These are phyloP conservation scores for Gambusia holbrooki DNA, from an alignment of 2,113 vertebrate genomes.

Conservation along the genomic window DNA sequence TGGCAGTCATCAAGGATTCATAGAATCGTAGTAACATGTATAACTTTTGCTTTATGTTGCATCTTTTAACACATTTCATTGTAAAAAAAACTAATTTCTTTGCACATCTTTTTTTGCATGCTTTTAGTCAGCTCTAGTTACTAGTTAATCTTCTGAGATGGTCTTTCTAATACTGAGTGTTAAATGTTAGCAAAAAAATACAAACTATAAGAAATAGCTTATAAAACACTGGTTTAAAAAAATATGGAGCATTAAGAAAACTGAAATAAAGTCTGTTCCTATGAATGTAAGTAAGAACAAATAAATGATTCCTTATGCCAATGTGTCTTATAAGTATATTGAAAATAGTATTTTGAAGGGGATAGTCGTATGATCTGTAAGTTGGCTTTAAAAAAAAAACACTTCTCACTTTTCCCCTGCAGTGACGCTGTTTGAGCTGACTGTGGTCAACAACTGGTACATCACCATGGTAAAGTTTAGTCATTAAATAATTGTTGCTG, in stretches of 20 bases:
- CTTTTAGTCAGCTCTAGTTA: not conserved
- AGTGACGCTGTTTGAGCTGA: slow-evolving; percentile 98
- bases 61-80: not conserved
- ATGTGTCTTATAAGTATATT: not conserved
- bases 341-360: not conserved
- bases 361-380: not conserved
- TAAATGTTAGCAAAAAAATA: not conserved
- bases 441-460: slow-evolving; percentile 99
- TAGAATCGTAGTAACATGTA: no score
- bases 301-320: not conserved
- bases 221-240: not conserved
- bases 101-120: not conserved
- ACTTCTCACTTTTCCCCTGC: slow-evolving; percentile 17
- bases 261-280: not conserved
- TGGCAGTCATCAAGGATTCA: no score
- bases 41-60: no score
- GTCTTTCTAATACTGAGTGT: not conserved
- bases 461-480: slow-evolving; percentile 92
- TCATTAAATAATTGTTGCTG: not conserved
- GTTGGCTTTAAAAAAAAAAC: no score
- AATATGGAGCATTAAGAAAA: not conserved
- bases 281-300: not conserved
- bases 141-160: not conserved
- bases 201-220: not conserved
- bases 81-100: not conserved